These are phyloP conservation scores for Albula goreensis DNA, from an alignment of 2,113 vertebrate species.

Conservation along the genomic window DNA sequence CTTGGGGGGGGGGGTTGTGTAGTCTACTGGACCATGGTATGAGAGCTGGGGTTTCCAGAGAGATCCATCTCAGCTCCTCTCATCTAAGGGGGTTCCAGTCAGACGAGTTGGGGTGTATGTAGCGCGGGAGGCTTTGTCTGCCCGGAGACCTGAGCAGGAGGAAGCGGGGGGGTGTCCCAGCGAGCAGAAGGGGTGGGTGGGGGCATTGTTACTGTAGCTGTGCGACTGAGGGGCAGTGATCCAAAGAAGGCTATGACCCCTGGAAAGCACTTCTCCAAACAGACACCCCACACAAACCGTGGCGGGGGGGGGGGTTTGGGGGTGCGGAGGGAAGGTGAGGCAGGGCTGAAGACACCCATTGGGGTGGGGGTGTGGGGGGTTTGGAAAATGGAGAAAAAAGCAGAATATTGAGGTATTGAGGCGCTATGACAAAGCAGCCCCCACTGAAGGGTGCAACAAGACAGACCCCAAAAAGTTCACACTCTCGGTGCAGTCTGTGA, in stretches of 20 bases:
- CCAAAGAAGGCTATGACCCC: conserved; percentile 67
- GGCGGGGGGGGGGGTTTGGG: neutral
- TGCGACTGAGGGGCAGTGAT: conserved; percentile 61
- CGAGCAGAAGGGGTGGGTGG: neutral
- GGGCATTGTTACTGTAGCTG: conserved; percentile 67
- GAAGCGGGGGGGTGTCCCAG: conserved; percentile 34
- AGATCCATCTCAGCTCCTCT: conserved; percentile 30
- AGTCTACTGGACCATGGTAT: neutral
- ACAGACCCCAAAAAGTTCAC: neutral
- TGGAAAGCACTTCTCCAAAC: conserved; percentile 67
- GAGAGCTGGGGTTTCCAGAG: conserved; percentile 28
- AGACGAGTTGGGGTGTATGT: conserved; percentile 8
- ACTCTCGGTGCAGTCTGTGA: neutral
- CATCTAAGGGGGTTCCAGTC: neutral
- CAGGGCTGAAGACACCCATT: neutral
- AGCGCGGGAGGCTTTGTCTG: conserved; percentile 57
- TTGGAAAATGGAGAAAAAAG: neutral
- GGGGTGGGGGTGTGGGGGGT: neutral
- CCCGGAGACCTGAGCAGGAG: conserved; percentile 51
- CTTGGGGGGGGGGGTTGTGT: neutral
- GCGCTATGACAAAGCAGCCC: neutral
- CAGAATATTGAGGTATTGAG: neutral
- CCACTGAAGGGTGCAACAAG: neutral
- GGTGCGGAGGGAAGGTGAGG: conserved; percentile 7
- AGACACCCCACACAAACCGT: conserved; percentile 34